Base-by-base conservation (phyloP, 2,888 invertebrate species). In the Rotaria magnacalcarata region DNA sequence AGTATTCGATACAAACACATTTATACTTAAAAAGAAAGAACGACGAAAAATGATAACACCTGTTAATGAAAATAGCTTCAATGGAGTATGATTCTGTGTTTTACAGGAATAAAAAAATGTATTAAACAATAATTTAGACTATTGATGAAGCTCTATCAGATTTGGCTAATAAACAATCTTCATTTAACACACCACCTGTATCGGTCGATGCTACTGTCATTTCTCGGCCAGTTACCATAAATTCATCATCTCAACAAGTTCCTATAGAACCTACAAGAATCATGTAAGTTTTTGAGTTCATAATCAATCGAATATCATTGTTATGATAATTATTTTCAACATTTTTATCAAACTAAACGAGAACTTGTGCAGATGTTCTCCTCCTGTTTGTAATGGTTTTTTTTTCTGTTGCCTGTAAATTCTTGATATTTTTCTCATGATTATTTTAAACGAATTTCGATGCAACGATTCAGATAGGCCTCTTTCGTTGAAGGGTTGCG, bases 1-100 rank as follows among this genome's bases (percentile, higher is more conserved):
- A 80, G 47, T 24, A 47, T 80, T 80, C 19, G 43, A 80, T 47
- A 80, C 80, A 24, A 80, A 80, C n/a, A 80, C 80, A 80, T 80
- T 80, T 47, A 19, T 80, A 41, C 47, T 80, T 21, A 80, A 80
- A n/a, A 80, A 80, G 47, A 80, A 80, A 80, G 80, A 67, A 14
- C 27, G 80, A 80, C 80, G 47, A n/a, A 80, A 80, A 47, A n/a
- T 80, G 6, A 16, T 19, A 67, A 67, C 67, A 67, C 27, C 67
- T 34, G 19, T 24, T 4, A 80, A 80, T 47, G 80, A 80, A 80
- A 80, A 80, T 47, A 80, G 47, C 47, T 47, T 80, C 14, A 80
- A 24, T 47, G 4, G n/a, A 10, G 80, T 80, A 80, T n/a, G 47
- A 24, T 34, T 16, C 10, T 3, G 34, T 16, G 8, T 58, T 2